Percentiles rank a stretch among this genome's conserved stretches.
phyloP scores from a whole-genome alignment of 2,113 vertebrate species.

The Ivindomyrus marchei region DNA sequence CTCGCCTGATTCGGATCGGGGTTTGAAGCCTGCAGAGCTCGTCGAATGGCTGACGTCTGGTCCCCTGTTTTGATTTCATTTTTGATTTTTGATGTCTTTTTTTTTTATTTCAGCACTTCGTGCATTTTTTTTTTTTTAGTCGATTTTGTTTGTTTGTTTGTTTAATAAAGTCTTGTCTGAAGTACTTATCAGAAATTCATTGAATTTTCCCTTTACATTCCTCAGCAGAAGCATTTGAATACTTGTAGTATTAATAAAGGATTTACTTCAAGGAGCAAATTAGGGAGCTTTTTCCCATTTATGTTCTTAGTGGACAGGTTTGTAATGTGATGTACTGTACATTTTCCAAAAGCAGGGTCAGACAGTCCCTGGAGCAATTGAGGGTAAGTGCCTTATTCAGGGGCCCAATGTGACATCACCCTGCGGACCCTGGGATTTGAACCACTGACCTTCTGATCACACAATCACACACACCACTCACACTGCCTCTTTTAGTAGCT shows the following conservation, averaged over 20 bases:
- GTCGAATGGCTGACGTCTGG: conserved; percentile 61
- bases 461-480: neutral
- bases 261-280: conserved; percentile 62
- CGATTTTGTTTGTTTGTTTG: conserved; percentile 47
- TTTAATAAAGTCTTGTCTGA: conserved; percentile 50
- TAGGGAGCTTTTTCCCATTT: neutral
- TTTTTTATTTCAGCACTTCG: conserved; percentile 48
- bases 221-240: conserved; percentile 76
- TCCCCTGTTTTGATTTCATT: conserved; percentile 41
- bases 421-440: neutral
- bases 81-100: conserved; percentile 50
- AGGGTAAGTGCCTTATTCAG: neutral
- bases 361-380: neutral
- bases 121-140: conserved; percentile 66
- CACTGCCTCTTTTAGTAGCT: neutral
- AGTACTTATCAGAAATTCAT: conserved; percentile 50
- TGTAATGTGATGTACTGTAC: neutral
- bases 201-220: conserved; percentile 76
- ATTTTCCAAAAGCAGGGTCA: neutral
- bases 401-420: neutral
- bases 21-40: conserved; percentile 66
- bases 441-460: neutral
- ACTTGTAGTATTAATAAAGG: conserved; percentile 79
- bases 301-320: neutral
- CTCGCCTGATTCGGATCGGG: conserved; percentile 41